Percentiles rank a stretch among this genome's conserved stretches.
These are phyloP conservation scores for Ectropis crepuscularia DNA, from an alignment of 2,888 invertebrate species.

Conservation along the genomic window DNA sequence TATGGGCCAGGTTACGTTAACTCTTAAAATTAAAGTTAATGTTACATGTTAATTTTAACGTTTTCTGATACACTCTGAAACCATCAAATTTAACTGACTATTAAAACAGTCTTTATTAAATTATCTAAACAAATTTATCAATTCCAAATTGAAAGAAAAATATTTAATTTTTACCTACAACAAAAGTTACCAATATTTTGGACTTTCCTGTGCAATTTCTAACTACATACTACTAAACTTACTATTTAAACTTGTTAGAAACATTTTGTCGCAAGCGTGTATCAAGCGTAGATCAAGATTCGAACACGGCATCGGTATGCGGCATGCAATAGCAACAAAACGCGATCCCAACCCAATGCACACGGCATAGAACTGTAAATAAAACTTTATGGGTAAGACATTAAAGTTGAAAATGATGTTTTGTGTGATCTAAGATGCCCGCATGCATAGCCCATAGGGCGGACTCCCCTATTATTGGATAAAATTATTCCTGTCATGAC, in stretches of 20 bases:
- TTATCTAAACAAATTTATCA: too few species aligned
- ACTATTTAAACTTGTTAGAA: constrained; percentile 4
- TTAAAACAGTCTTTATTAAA: too few species aligned
- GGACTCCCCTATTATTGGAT: constrained; percentile 71
- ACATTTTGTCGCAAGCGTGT: constrained; percentile 41
- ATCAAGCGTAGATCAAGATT: constrained; percentile 39
- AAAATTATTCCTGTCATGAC: constrained; percentile 69
- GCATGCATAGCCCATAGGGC: constrained; percentile 60
- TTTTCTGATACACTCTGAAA: too few species aligned
- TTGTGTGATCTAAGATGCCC: constrained; percentile 48
- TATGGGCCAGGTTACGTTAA: too few species aligned
- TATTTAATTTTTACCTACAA: too few species aligned
- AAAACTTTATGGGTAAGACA: constrained; percentile 8
- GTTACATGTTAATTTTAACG: too few species aligned
- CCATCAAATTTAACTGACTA: too few species aligned
- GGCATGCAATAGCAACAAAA: constrained; percentile 55
- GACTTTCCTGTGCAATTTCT: neutral
- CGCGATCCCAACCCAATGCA: constrained; percentile 23
- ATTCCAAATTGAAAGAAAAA: too few species aligned
- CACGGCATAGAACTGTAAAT: neutral
- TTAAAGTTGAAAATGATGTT: constrained; percentile 23
- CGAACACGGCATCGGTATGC: constrained; percentile 65
- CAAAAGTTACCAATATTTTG: neutral
- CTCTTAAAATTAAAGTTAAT: too few species aligned
- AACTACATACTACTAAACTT: neutral